Evolutionary conservation across 2,888 invertebrate species (phyloP).

Genomic region (Eledona agricola): DNA sequence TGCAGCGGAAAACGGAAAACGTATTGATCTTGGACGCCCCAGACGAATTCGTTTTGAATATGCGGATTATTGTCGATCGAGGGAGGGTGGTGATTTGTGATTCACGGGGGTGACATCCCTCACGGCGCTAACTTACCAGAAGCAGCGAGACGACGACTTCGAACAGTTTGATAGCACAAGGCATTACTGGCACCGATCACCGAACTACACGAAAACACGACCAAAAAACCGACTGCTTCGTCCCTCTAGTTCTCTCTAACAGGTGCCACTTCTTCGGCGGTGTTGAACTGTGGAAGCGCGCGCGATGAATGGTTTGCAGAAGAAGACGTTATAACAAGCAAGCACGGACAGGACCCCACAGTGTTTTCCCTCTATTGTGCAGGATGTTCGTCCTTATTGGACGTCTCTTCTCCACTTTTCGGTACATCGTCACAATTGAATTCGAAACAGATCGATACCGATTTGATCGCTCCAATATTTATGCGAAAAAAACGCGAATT

Average conservation of each 20-base stretch:
- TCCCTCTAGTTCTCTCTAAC: slow-evolving; percentile 29
- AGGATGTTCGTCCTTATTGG: slow-evolving; percentile 54
- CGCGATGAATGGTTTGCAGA: slow-evolving; percentile 49
- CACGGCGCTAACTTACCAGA: no score
- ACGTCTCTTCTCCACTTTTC: slow-evolving; percentile 56
- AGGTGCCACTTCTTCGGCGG: slow-evolving; percentile 40
- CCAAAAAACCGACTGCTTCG: no score
- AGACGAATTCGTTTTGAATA: no score
- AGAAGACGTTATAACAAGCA: slow-evolving; percentile 46
- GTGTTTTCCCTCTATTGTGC: slow-evolving; percentile 43
- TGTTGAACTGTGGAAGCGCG: slow-evolving; percentile 47
- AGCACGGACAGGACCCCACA: slow-evolving; percentile 44
- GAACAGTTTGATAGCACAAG: no score
- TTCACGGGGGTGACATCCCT: no score
- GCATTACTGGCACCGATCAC: no score
- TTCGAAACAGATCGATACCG: slow-evolving; percentile 56
- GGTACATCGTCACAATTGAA: slow-evolving; percentile 56
- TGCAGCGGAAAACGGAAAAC: slow-evolving; percentile 34
- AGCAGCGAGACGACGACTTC: no score
- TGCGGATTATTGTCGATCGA: no score
- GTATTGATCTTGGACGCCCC: slow-evolving; percentile 31
- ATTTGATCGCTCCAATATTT: slow-evolving; percentile 29
- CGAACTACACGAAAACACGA: no score
- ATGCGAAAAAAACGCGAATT: no score
- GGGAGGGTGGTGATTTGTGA: no score